Evolutionary conservation across 2,888 invertebrate species (phyloP).

Genomic region (Arge pagana): DNA sequence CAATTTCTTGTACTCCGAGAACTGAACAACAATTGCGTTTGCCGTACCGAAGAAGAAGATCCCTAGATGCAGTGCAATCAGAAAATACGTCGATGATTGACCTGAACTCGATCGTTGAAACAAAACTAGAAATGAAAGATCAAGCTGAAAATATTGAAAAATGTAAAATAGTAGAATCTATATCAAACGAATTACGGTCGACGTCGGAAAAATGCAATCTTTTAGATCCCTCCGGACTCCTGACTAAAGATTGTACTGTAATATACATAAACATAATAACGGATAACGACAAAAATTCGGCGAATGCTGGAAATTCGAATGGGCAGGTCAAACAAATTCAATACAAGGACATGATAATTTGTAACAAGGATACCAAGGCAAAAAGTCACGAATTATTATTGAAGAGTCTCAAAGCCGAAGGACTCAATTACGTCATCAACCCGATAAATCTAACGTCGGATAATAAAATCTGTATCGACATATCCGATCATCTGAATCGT

Average conservation of each 20-base stretch:
- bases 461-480: background rate
- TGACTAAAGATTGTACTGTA: conserved; percentile 32
- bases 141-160: background rate
- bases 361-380: background rate
- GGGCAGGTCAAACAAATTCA: conserved; percentile 38
- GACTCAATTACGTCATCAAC: background rate
- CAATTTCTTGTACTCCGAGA: background rate
- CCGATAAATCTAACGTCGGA: background rate
- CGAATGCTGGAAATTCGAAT: conserved; percentile 37
- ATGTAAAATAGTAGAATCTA: background rate
- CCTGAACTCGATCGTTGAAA: too few relatives aligned
- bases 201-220: background rate
- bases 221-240: background rate
- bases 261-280: conserved; percentile 43
- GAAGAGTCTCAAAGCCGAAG: background rate
- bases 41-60: background rate
- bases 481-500: background rate
- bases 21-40: background rate
- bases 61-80: background rate
- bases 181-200: background rate
- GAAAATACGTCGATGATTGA: too few relatives aligned
- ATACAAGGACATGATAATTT: conserved; percentile 28
- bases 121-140: background rate
- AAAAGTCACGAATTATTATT: conserved; percentile 1
- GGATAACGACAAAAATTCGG: conserved; percentile 33